These are phyloP conservation scores for Patella pellucida DNA, from an alignment of 2,888 invertebrate species.

Conservation along the genomic window DNA sequence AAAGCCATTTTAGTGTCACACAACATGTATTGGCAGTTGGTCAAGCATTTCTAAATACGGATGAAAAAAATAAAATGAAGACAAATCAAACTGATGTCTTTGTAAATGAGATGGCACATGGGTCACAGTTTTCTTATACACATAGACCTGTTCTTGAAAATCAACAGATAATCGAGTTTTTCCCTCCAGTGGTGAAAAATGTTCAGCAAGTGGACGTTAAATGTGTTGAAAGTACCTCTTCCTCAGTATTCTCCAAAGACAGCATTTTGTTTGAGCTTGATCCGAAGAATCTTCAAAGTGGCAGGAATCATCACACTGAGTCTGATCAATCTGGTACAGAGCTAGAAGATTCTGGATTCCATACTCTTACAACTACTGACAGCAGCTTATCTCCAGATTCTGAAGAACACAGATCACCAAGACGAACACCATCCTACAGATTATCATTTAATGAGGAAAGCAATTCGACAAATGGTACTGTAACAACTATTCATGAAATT, in stretches of 20 bases:
- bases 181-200: too few species aligned
- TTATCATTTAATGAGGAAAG: neutral
- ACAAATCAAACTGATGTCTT: too few species aligned
- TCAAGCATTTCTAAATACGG: neutral
- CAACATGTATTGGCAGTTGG: neutral
- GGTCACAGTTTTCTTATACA: too few species aligned
- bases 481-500: neutral
- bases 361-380: constrained; percentile 4
- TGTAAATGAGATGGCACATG: too few species aligned
- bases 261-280: too few species aligned
- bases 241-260: too few species aligned
- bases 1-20: neutral
- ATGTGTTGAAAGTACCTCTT: too few species aligned
- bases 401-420: neutral
- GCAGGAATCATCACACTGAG: neutral
- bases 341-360: constrained; percentile 3
- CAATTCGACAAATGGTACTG: neutral
- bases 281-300: too few species aligned
- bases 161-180: too few species aligned
- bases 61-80: too few species aligned
- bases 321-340: neutral
- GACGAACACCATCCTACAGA: neutral
- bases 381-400: constrained; percentile 3
- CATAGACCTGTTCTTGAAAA: too few species aligned
- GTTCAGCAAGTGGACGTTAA: too few species aligned